Evolutionary conservation across 2,888 invertebrate genomes (phyloP), one percentile per base, ranked within the genome.

Genomic region (Shargacucullia verbasci): DNA sequence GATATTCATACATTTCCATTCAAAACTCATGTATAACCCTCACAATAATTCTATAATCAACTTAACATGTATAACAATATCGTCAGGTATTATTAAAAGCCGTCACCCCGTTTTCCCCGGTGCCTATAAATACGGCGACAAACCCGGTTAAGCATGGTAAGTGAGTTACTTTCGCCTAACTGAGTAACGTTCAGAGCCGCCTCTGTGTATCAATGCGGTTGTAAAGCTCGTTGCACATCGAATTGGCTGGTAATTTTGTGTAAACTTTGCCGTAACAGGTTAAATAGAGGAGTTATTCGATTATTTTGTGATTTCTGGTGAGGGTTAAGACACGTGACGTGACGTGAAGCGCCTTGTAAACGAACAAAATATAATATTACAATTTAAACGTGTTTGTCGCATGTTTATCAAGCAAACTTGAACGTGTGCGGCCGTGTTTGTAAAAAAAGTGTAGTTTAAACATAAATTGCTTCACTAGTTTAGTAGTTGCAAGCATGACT

Each of bases 131-230:
- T 82, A 82, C 67, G 27, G 38, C 45, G 44, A 46, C 56, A 60
- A 76, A 63, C 71, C 53, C 79, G 61, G 49, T 64, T 80, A 79
- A 82, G 72, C 80, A 74, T 75, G 43, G 70, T 69, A 75, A 79
- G 69, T 56, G 58, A 65, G 68, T 82, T 82, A 80, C 50, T 80
- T 59, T 76, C 78, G 71, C 81, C 71, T 64, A 59, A 69, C 62
- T 74, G 72, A 27, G 10, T 73, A 67, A 61, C 50, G 53, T 62
- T 45, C 56, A 60, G 20, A 59, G 57, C 44, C 54, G 50, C 61
- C 65, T 65, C 48, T 39, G 59, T 65, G 53, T 61, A 56, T 66
- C 62, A 61, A 61, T 71, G 50, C 31, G 43, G 62, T 57, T 59
- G 38, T 64, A 55, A 54, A 57, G 66, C 53, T 45, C 33, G 53